Conservation (phyloP, 2,797 vertebrate species). For the Poeciliopsis presidionis region DNA sequence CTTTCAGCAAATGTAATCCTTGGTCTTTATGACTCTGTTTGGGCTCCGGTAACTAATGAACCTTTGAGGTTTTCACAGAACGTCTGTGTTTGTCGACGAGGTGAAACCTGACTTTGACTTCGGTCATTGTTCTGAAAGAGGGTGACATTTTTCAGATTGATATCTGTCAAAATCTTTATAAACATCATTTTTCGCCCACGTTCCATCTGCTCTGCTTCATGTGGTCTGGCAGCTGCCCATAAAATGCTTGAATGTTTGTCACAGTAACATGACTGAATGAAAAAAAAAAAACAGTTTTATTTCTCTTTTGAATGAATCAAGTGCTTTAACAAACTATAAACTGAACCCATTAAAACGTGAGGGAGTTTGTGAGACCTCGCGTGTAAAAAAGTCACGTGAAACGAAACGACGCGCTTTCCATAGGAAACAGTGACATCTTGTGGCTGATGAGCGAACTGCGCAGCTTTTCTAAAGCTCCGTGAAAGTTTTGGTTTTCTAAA, state of each 20-base stretch:
- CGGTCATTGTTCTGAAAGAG: neutral
- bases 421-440: conserved; percentile 46
- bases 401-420: neutral
- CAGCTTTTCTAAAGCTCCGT: neutral
- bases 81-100: neutral
- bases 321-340: neutral
- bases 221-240: neutral
- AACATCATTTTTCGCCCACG: neutral
- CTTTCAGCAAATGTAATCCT: neutral
- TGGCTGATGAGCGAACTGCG: conserved; percentile 33
- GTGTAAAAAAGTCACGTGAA: neutral
- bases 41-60: neutral
- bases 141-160: neutral
- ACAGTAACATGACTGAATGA: neutral
- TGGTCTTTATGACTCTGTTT: neutral
- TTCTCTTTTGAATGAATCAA: neutral
- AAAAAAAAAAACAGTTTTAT: neutral
- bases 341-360: neutral
- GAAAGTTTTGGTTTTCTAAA: no score
- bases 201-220: neutral
- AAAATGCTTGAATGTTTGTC: neutral
- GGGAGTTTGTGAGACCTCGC: neutral
- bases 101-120: neutral
- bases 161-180: neutral
- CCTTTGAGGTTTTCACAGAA: neutral